Evolutionary conservation across 2,797 vertebrate genomes (phyloP).

Genomic region (Notolabrus celidotus): DNA sequence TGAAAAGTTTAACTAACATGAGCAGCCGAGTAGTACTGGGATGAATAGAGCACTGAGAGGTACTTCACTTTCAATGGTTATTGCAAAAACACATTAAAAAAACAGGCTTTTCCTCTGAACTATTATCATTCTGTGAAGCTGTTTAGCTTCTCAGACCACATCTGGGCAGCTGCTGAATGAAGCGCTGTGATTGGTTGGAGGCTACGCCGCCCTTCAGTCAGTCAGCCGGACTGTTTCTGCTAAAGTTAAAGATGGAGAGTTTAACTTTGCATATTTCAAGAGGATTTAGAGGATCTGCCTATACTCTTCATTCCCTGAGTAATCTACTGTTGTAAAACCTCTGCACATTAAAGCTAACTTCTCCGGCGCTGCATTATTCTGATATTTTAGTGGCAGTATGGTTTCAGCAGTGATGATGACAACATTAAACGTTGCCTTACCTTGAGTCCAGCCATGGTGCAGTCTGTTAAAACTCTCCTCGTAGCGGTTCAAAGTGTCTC

Average conservation of each 20-base stretch:
- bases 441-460: conserved; percentile 82
- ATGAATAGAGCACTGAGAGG: not conserved
- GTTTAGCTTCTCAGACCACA: conserved; percentile 57
- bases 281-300: not conserved
- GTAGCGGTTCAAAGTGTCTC: conserved; percentile 14
- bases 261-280: not conserved
- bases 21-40: too few relatives aligned
- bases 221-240: conserved; percentile 1
- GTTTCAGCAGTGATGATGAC: not conserved
- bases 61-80: not conserved
- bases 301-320: not conserved
- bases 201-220: conserved; percentile 72
- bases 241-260: not conserved
- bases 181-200: conserved; percentile 83
- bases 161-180: conserved; percentile 82
- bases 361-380: too few relatives aligned
- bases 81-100: not conserved
- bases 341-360: not conserved
- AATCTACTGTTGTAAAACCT: not conserved
- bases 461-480: conserved; percentile 24
- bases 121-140: not conserved
- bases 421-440: conserved; percentile 64
- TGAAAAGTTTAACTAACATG: not conserved
- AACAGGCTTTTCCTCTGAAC: not conserved
- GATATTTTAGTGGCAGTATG: not conserved